Conservation (phyloP, 1,140 invertebrate species). For the Muscidifurax raptorellus region DNA sequence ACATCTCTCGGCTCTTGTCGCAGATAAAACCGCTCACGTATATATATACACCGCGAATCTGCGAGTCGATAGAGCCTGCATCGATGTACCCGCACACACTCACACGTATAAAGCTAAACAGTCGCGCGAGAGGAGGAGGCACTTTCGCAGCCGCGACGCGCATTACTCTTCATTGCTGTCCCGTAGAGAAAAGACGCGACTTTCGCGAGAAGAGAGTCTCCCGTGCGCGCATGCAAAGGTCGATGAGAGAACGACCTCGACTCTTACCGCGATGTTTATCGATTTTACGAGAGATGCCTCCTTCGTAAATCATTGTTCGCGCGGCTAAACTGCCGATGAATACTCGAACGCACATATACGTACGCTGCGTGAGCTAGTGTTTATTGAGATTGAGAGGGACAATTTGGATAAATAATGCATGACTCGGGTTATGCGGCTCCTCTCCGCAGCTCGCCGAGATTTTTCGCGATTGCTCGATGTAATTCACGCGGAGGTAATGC, state of each 20-base stretch:
- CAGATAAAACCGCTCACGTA: not conserved
- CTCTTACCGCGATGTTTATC: conserved; percentile 23
- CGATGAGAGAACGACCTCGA: conserved; percentile 2
- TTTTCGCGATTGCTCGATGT: not conserved
- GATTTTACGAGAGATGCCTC: conserved; percentile 24
- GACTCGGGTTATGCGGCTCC: not conserved
- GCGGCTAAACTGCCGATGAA: not conserved
- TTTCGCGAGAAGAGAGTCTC: not conserved
- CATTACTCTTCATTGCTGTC: conserved; percentile 38
- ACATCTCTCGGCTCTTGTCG: not conserved
- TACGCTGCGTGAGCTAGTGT: not conserved
- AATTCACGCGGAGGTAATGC: not conserved
- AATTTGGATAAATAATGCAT: conserved; percentile 27
- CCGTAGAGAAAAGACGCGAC: not conserved
- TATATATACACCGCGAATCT: not conserved
- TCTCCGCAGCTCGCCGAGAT: not conserved
- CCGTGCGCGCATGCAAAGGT: not conserved
- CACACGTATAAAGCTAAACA: not conserved
- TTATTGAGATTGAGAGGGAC: not conserved
- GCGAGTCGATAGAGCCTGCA: not conserved
- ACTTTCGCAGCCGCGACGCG: not conserved
- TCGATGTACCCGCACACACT: not conserved
- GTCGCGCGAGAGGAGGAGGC: not conserved
- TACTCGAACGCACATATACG: not conserved
- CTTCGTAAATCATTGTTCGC: conserved; percentile 29